phyloP scores from a whole-genome alignment of 2,113 vertebrate species.

The Psilopogon haemacephalus region DNA sequence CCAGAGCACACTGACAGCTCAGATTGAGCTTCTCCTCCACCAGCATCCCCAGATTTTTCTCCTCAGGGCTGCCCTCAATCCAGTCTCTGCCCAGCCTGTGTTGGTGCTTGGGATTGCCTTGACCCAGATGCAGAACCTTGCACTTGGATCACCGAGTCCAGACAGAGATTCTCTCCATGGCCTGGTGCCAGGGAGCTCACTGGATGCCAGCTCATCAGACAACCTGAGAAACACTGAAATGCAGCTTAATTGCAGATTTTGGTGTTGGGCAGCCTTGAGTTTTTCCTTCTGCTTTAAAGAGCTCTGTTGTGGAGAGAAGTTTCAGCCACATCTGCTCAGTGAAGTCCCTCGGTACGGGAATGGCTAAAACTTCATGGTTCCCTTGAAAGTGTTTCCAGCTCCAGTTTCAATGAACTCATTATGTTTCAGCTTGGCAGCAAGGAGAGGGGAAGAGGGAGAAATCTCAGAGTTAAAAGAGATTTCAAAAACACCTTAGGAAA shows the following conservation, averaged over 20 bases:
- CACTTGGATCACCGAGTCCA: too few relatives aligned
- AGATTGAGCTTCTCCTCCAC: too few relatives aligned
- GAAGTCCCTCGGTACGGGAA: not conserved
- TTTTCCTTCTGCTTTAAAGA: not conserved
- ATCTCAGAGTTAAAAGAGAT: constrained; percentile 8
- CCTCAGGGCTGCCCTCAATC: too few relatives aligned
- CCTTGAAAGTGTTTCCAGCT: not conserved
- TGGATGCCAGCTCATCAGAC: not conserved
- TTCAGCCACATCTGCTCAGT: not conserved
- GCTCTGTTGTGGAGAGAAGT: not conserved
- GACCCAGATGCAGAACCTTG: too few relatives aligned
- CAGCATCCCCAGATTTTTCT: too few relatives aligned
- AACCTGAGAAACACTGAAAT: not conserved
- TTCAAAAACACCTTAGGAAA: constrained; percentile 57
- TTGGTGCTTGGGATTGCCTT: too few relatives aligned
- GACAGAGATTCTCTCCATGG: not conserved
- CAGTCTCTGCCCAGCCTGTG: too few relatives aligned
- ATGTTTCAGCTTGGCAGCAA: constrained; percentile 12
- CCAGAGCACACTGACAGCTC: too few relatives aligned
- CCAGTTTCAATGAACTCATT: constrained; percentile 9
- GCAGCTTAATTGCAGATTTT: not conserved
- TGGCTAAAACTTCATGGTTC: not conserved
- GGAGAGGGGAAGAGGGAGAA: not conserved
- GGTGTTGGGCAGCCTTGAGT: not conserved
- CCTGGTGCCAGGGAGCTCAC: not conserved